These are phyloP conservation scores for Vidua macroura DNA, from an alignment of 2,113 vertebrate genomes.

Conservation along the genomic window DNA sequence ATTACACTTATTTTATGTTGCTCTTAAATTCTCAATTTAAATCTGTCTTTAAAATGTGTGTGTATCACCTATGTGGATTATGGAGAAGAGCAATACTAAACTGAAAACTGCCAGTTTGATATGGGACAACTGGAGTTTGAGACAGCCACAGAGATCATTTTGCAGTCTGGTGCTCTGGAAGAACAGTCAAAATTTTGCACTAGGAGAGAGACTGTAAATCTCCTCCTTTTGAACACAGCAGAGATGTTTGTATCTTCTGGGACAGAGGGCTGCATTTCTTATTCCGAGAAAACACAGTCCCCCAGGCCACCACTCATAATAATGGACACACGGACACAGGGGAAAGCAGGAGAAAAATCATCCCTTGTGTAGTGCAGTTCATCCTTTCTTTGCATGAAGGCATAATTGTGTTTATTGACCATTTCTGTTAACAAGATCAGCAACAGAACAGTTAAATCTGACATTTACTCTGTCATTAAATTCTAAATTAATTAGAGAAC, in stretches of 20 bases:
- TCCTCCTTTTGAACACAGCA: not conserved
- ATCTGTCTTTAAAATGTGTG: not conserved
- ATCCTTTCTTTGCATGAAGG: not conserved
- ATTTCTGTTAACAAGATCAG: conserved; percentile 12
- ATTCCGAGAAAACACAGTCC: not conserved
- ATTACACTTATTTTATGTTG: conserved; percentile 7
- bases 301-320: not conserved
- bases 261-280: not conserved
- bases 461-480: conserved; percentile 44
- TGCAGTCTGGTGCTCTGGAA: not conserved
- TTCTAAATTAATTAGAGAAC: conserved; percentile 32
- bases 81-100: not conserved
- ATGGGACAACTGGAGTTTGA: not conserved
- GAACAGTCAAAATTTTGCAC: not conserved
- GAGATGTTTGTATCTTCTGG: not conserved
- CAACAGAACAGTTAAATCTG: conserved; percentile 10
- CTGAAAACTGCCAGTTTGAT: not conserved
- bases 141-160: not conserved
- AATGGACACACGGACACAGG: not conserved
- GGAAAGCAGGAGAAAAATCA: not conserved
- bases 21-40: conserved; percentile 20
- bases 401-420: not conserved
- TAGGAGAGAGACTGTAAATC: not conserved
- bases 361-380: not conserved
- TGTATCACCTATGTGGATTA: not conserved